Conservation (phyloP, 2,113 vertebrate genomes). For the Poecile atricapillus region DNA sequence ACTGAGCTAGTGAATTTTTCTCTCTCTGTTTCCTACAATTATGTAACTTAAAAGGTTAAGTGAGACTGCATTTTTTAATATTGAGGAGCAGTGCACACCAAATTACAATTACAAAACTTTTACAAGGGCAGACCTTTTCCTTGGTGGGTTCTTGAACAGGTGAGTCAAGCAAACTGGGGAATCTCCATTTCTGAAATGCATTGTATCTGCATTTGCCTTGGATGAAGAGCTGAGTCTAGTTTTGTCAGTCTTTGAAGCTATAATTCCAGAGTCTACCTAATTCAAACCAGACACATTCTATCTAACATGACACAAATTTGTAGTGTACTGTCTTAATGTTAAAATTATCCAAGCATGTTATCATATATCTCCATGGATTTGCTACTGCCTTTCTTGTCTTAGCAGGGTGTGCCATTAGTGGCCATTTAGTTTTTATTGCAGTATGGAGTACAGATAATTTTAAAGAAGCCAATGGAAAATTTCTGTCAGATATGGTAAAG, state of each 20-base stretch:
- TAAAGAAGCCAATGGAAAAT: background rate
- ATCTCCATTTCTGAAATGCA: background rate
- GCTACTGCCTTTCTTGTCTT: background rate
- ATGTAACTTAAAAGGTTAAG: background rate
- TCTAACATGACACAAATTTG: background rate
- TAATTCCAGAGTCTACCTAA: background rate
- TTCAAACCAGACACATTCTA: background rate
- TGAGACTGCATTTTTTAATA: background rate
- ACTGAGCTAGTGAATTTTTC: background rate
- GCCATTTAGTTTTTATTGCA: slow-evolving; percentile 21
- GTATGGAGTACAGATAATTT: background rate
- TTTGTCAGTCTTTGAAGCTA: background rate
- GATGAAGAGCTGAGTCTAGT: background rate
- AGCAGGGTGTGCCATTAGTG: slow-evolving; percentile 4
- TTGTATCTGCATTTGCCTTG: background rate
- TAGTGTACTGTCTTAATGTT: background rate
- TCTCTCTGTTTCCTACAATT: background rate
- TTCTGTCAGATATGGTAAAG: background rate
- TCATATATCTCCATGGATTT: background rate
- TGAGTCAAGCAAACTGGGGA: background rate
- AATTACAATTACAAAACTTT: background rate
- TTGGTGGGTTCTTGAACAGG: background rate
- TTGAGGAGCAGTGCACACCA: background rate
- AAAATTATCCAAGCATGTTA: background rate
- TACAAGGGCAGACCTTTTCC: background rate